phyloP scores from a whole-genome alignment of 2,888 invertebrate genomes.

The Eudemis profundana region DNA sequence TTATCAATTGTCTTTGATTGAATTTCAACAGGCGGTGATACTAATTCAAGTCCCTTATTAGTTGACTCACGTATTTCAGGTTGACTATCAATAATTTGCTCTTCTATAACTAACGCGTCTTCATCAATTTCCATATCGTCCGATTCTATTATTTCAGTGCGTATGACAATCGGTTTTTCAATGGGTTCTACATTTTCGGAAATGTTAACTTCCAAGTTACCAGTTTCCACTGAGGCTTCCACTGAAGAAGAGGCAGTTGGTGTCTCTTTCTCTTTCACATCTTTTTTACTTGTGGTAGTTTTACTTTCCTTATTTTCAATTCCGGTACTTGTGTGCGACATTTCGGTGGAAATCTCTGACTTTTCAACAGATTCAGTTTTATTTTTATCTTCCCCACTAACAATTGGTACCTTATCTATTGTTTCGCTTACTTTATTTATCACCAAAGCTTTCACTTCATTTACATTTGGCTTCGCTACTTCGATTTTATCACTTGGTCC shows the following conservation, averaged over 20 bases:
- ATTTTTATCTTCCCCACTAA: slow-evolving; percentile 1
- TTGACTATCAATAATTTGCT: slow-evolving; percentile 16
- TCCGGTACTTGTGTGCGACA: slow-evolving; percentile 11
- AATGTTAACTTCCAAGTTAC: not conserved
- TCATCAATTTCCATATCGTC: slow-evolving; percentile 29
- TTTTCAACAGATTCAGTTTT: not conserved
- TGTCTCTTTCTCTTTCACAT: not conserved
- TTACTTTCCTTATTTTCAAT: slow-evolving; percentile 14
- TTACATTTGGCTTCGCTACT: not conserved
- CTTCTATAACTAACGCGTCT: slow-evolving; percentile 33
- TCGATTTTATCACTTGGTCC: not conserved
- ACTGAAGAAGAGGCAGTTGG: not conserved
- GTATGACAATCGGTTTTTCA: not conserved
- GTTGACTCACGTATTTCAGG: not conserved
- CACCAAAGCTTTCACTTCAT: slow-evolving; percentile 17
- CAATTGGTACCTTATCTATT: slow-evolving; percentile 8
- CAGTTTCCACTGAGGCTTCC: not conserved
- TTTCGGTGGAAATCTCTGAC: not conserved
- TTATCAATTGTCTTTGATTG: slow-evolving; percentile 44
- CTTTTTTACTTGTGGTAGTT: slow-evolving; percentile 3
- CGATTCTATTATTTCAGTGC: slow-evolving; percentile 25
- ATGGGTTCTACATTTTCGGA: slow-evolving; percentile 8
- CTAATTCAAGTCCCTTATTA: not conserved
- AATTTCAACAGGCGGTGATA: slow-evolving; percentile 10
- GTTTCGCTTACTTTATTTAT: slow-evolving; percentile 13